Percentiles rank a stretch among this genome's conserved stretches.
phyloP scores from a whole-genome alignment of 2,113 vertebrate species.

The Jacana jacana region DNA sequence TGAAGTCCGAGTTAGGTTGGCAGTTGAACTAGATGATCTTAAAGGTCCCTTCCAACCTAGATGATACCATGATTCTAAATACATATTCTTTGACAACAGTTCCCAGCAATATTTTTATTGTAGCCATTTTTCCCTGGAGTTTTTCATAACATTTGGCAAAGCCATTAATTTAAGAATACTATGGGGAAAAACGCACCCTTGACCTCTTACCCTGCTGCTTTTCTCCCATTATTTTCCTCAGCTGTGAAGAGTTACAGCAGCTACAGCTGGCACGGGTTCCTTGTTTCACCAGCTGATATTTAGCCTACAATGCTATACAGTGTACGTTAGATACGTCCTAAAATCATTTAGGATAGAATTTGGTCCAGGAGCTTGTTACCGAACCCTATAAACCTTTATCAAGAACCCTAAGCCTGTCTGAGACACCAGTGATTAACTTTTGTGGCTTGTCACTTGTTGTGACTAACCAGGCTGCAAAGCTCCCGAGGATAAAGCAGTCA shows the following conservation, averaged over 20 bases:
- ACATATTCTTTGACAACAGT: neutral
- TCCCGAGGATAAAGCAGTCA: no score
- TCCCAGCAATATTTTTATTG: neutral
- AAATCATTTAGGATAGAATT: neutral
- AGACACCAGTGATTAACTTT: neutral
- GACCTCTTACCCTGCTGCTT: neutral
- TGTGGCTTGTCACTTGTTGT: neutral
- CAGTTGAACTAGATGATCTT: no score
- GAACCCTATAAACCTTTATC: neutral
- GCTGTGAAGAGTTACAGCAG: neutral
- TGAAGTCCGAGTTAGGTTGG: no score
- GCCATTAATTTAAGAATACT: neutral
- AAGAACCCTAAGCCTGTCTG: neutral
- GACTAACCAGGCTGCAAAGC: neutral
- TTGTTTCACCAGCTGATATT: neutral
- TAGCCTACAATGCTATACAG: neutral
- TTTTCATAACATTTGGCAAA: neutral
- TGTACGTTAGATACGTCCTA: accelerated
- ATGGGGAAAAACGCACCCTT: accelerated
- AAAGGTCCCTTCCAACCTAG: no score
- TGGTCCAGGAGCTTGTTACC: neutral
- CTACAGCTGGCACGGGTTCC: neutral
- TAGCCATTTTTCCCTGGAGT: neutral
- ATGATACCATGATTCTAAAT: neutral
- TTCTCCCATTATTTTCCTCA: neutral